Evolutionary conservation across 2,113 vertebrate genomes (phyloP), one percentile per base, ranked within the genome.

Genomic region (Mystacornis crossleyi): DNA sequence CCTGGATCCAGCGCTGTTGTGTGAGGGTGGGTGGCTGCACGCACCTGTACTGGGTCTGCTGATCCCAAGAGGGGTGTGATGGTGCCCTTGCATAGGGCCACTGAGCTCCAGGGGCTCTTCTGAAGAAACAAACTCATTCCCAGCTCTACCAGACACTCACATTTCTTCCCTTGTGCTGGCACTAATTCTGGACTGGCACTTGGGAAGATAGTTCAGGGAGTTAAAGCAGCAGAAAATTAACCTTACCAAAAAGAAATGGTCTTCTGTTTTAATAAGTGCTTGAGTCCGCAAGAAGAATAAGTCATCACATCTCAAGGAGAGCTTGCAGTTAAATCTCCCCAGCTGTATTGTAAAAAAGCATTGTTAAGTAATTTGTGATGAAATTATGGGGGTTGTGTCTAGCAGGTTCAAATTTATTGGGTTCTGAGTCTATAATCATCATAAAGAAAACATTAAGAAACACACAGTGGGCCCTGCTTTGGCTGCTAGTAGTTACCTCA

Each of bases 1-100:
- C 29, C 48, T 71, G 40, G 53, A n/a, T 23, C 20, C 21, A 69
- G 34, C 18, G 26, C 19, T 65, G 0, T 5, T 31, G n/a, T 72
- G 26, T 18, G 11, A n/a, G 48, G 7, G 8, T 21, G 25, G 62
- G 8, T 36, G 53, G 16, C 24, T 83, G 61, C 66, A 28, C 16
- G 36, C 26, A 15, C 9, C 12, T 12, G 0, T 29, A 8, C 5
- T 4, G 3, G 9, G 7, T 42, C 38, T 8, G 1, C 13, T 0
- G 4, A 64, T 25, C 14, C 25, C n/a, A 36, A 24, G 36, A 48
- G 31, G 31, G 34, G 16, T 14, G 8, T 33, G 54, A 4, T 12
- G 8, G 31, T 14, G 23, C 38, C 7, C 10, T 80, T 75, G 54
- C 8, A 31, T 5, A 10, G 11, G 29, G 28, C 12, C 26, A 12